Percentiles rank a stretch among this genome's conserved stretches.
Evolutionary conservation across 2,888 invertebrate species (phyloP).

Genomic region (Drosophila emarginata): DNA sequence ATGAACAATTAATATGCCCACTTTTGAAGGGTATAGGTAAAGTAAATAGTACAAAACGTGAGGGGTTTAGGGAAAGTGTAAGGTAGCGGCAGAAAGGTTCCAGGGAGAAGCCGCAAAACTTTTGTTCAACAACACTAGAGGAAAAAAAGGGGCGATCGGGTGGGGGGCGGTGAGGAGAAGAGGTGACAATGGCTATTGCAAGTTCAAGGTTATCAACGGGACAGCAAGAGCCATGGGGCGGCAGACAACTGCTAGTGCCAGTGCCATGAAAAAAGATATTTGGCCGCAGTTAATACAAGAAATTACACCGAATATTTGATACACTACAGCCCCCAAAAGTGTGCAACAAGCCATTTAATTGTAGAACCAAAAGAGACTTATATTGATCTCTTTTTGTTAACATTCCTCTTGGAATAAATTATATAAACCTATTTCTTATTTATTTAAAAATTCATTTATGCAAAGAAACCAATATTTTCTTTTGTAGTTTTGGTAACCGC

Average conservation of each 20-base stretch:
- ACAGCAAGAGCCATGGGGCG: constrained; percentile 21
- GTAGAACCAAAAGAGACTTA: too few relatives aligned
- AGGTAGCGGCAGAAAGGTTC: background rate
- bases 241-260: constrained; percentile 3
- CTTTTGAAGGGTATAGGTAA: too few relatives aligned
- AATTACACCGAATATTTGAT: background rate
- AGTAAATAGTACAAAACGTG: too few relatives aligned
- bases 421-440: too few relatives aligned
- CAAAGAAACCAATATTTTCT: too few relatives aligned
- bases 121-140: background rate
- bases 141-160: background rate
- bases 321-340: background rate
- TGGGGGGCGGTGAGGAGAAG: background rate
- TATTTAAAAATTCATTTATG: too few relatives aligned
- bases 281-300: background rate
- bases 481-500: too few relatives aligned
- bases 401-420: too few relatives aligned
- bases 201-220: constrained; percentile 55
- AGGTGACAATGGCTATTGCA: constrained; percentile 33
- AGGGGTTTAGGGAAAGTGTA: background rate
- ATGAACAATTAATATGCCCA: too few relatives aligned
- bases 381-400: too few relatives aligned
- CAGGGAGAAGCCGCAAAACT: constrained; percentile 16
- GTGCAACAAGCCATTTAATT: too few relatives aligned
- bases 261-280: background rate